phyloP scores from a whole-genome alignment of 2,113 vertebrate genomes.

The Smithornis capensis region DNA sequence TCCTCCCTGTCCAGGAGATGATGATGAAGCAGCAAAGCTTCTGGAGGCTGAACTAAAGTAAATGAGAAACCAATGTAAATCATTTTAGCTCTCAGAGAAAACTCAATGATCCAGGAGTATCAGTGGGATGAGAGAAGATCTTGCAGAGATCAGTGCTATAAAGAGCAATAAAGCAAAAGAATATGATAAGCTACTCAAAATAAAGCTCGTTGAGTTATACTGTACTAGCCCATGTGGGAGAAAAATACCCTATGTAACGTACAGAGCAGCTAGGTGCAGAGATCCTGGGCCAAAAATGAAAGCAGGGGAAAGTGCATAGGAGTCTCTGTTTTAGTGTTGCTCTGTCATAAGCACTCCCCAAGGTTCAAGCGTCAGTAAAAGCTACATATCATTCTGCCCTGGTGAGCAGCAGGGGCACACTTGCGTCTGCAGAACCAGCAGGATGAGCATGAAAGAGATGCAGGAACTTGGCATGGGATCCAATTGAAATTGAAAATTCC shows the following conservation, averaged over 20 bases:
- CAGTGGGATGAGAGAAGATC: background rate
- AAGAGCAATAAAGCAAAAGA: conserved; percentile 2
- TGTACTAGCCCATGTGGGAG: background rate
- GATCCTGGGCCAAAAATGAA: background rate
- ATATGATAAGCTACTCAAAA: background rate
- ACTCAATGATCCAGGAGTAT: background rate
- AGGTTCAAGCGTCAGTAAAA: background rate
- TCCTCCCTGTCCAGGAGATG: background rate
- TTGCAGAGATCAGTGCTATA: background rate
- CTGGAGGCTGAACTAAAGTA: background rate
- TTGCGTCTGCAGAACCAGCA: background rate
- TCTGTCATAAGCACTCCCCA: background rate
- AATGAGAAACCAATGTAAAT: background rate
- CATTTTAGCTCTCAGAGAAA: background rate
- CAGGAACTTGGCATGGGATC: background rate
- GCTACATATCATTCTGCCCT: rapidly evolving
- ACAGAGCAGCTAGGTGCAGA: background rate
- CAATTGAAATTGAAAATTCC: background rate
- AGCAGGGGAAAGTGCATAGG: background rate
- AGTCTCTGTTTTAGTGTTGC: background rate
- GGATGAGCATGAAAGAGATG: background rate
- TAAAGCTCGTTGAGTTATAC: background rate
- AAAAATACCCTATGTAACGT: background rate
- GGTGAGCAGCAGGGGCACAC: background rate
- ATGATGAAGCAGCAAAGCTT: background rate